phyloP scores from a whole-genome alignment of 2,888 invertebrate species.

The Hypercompe scribonia region DNA sequence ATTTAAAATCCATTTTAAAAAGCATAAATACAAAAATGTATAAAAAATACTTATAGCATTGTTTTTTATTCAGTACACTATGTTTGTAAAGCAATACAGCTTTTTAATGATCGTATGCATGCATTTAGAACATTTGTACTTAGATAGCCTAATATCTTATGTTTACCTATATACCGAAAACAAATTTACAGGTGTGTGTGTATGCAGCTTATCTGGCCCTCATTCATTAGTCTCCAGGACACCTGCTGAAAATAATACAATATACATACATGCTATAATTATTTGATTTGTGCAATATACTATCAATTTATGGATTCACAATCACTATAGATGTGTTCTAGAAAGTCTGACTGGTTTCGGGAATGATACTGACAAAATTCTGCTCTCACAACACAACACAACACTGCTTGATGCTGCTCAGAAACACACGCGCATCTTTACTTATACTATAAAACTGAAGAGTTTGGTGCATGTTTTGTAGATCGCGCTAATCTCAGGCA shows the following conservation, averaged over 20 bases:
- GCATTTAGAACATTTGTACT: too few relatives aligned
- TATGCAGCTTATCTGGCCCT: conserved; percentile 13
- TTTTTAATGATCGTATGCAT: too few relatives aligned
- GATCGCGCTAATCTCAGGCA: too few relatives aligned
- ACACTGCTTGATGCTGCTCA: neutral
- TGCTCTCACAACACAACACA: too few relatives aligned
- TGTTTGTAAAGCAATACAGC: too few relatives aligned
- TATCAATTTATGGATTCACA: neutral
- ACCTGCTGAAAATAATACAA: conserved; percentile 18
- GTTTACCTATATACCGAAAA: neutral
- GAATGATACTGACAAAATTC: neutral
- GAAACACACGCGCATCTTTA: neutral
- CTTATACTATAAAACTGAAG: too few relatives aligned
- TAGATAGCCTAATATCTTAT: neutral
- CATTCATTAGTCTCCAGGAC: conserved; percentile 19
- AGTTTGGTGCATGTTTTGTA: too few relatives aligned
- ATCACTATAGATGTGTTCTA: neutral
- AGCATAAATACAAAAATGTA: too few relatives aligned
- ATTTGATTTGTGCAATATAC: neutral
- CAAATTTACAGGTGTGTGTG: conserved; percentile 12
- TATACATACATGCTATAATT: neutral
- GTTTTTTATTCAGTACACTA: too few relatives aligned
- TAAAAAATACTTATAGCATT: too few relatives aligned
- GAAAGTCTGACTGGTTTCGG: neutral
- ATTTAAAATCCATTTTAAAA: too few relatives aligned